phyloP scores from a whole-genome alignment of 2,113 vertebrate genomes.

The Lepus timidus region DNA sequence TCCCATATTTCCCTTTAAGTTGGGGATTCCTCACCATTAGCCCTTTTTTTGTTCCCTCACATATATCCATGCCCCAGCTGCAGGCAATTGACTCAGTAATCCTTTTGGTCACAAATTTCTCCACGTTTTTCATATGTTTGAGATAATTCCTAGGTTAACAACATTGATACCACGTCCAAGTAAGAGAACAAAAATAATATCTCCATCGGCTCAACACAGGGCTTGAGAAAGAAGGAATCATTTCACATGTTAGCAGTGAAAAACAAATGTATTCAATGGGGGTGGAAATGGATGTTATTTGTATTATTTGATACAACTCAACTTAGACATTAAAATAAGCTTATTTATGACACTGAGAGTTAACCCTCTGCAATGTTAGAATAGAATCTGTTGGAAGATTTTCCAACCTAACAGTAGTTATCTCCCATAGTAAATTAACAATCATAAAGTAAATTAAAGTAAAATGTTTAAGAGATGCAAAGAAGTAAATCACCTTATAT shows the following conservation, averaged over 20 bases:
- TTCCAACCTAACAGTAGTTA: background rate
- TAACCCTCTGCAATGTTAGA: background rate
- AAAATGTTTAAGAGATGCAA: background rate
- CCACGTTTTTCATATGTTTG: background rate
- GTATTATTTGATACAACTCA: background rate
- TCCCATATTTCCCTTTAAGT: background rate
- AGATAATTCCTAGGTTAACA: background rate
- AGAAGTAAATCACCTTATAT: background rate
- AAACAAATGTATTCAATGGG: background rate
- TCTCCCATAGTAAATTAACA: background rate
- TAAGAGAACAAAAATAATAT: background rate
- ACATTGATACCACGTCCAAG: background rate
- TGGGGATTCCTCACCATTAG: background rate
- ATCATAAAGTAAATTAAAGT: background rate
- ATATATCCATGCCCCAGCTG: background rate
- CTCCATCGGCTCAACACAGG: background rate
- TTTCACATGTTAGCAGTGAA: background rate
- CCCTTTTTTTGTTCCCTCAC: background rate
- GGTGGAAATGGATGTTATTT: background rate
- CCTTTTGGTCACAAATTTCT: background rate
- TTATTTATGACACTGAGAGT: background rate
- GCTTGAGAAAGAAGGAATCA: background rate
- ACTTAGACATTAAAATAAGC: background rate
- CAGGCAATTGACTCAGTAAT: background rate
- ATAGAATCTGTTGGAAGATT: background rate